These are phyloP conservation scores for Drosophila sp. DNA, from an alignment of 1,140 invertebrate species.

Conservation along the genomic window DNA sequence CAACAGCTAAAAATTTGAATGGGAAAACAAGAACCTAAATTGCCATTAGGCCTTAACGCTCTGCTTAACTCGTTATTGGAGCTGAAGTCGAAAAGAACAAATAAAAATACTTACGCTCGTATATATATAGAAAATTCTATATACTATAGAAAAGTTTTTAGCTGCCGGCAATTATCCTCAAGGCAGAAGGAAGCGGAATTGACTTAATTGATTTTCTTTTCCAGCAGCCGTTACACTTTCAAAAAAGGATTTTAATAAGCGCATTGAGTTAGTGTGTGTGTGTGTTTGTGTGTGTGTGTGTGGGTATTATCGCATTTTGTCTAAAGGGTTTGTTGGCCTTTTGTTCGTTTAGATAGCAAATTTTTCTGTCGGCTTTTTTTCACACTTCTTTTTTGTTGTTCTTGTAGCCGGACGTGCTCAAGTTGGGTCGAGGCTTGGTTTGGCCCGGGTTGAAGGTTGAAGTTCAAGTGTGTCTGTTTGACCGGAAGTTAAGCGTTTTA, in stretches of 20 bases:
- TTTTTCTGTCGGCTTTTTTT: constrained; percentile 72
- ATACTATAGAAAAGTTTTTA: constrained; percentile 60
- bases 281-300: constrained; percentile 11
- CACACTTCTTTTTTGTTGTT: constrained; percentile 65
- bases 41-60: constrained; percentile 78
- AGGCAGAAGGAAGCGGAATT: constrained; percentile 68
- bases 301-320: constrained; percentile 46
- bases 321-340: constrained; percentile 33
- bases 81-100: constrained; percentile 42
- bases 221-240: constrained; percentile 64
- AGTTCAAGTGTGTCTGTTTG: constrained; percentile 56
- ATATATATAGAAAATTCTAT: constrained; percentile 43
- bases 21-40: constrained; percentile 52
- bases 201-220: constrained; percentile 76
- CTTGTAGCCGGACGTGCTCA: constrained; percentile 52
- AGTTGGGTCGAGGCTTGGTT: constrained; percentile 16
- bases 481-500: constrained; percentile 66
- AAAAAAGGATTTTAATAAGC: constrained; percentile 77
- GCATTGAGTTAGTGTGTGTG: constrained; percentile 51
- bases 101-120: not conserved
- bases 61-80: constrained; percentile 76
- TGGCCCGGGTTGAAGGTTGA: constrained; percentile 63
- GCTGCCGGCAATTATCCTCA: constrained; percentile 73
- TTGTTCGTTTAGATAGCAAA: constrained; percentile 73
- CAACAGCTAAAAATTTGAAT: constrained; percentile 9